Evolutionary conservation across 37 sponge, comb jelly and placozoan species (phyloP), one percentile per base, ranked within the genome.

Genomic region (Cladorhizidae sp.): DNA sequence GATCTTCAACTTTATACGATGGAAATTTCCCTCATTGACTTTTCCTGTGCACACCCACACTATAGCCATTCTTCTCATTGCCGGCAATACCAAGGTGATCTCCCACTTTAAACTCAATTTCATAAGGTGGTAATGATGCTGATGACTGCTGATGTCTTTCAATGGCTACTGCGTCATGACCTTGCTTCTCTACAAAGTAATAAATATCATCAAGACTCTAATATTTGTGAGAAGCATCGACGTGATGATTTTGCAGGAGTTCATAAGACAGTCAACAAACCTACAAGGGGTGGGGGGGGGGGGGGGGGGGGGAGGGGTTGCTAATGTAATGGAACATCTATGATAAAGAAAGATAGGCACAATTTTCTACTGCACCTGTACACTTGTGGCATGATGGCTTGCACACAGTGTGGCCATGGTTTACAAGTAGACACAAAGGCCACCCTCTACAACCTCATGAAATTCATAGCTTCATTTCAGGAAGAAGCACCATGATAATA

Each of bases 191-290:
- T 26, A 88, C 93, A 78, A 84, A 94, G 70, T 94, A 94, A 67
- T 94, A 94, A 50, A 94, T 57, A 28, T 94, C 95, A 81, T 94
- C 95, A 14, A 94, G 85, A 11, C 86, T 84, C 79, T 90, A 82
- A 56, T 64, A 86, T 12, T 83, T 75, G 1, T 72, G 17, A 21
- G 93, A 91, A 38, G 95, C 95, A 38, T 94, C 95, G 8, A 81
- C 65, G 57, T 94, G 95, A 28, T 76, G 62, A 15, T 88, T 65
- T 69, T 94, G 95, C 95, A 94, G 91, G 50, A 91, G 50, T 67
- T 94, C 92, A 87, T 91, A 94, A 2, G 89, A 88, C 72, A 91
- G 36, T 18, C 92, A 67, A 75, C 93, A 94, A 1, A 94, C 88
- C 95, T 94, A 57, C 2, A 56, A 11, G 29, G 23, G 37, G 29